Evolutionary conservation across 2,888 invertebrate species (phyloP).

Genomic region (Eupithecia insigniata): DNA sequence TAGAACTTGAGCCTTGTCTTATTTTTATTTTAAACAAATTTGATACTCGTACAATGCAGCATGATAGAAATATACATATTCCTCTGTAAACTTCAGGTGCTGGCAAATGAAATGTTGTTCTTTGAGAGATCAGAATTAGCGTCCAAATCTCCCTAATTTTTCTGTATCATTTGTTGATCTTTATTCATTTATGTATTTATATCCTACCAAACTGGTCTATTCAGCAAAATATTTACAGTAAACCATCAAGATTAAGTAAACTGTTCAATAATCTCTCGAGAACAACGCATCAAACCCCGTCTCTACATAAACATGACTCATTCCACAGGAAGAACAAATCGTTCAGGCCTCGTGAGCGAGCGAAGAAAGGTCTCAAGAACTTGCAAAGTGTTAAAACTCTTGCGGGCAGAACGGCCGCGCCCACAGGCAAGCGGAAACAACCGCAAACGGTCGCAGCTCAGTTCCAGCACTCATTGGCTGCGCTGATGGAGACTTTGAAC

Average conservation of each 20-base stretch:
- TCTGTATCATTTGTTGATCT: too few species aligned
- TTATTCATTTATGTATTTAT: too few species aligned
- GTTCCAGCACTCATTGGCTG: slow-evolving; percentile 96
- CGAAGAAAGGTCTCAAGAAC: slow-evolving; percentile 94
- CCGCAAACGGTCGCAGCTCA: slow-evolving; percentile 97
- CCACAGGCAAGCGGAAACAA: slow-evolving; percentile 89
- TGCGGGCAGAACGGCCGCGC: slow-evolving; percentile 89
- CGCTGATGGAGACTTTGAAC: slow-evolving; percentile 96
- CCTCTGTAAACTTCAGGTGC: slow-evolving; percentile 44
- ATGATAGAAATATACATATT: slow-evolving; percentile 44
- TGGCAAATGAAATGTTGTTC: slow-evolving; percentile 45
- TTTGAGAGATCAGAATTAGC: slow-evolving; percentile 40
- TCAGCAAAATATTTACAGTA: neutral
- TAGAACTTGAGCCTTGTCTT: neutral
- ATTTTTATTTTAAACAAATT: neutral
- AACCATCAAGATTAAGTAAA: neutral
- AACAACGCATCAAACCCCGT: slow-evolving; percentile 22
- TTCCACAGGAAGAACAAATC: slow-evolving; percentile 94
- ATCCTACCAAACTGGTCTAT: too few species aligned
- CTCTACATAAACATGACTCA: slow-evolving; percentile 10
- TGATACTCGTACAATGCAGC: slow-evolving; percentile 37
- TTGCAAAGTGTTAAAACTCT: slow-evolving; percentile 96
- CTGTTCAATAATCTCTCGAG: slow-evolving; percentile 32
- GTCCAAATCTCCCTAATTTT: too few species aligned
- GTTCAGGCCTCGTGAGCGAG: slow-evolving; percentile 93